Evolutionary conservation across 2,113 vertebrate genomes (phyloP), one percentile per base, ranked within the genome.

Genomic region (Channa argus): DNA sequence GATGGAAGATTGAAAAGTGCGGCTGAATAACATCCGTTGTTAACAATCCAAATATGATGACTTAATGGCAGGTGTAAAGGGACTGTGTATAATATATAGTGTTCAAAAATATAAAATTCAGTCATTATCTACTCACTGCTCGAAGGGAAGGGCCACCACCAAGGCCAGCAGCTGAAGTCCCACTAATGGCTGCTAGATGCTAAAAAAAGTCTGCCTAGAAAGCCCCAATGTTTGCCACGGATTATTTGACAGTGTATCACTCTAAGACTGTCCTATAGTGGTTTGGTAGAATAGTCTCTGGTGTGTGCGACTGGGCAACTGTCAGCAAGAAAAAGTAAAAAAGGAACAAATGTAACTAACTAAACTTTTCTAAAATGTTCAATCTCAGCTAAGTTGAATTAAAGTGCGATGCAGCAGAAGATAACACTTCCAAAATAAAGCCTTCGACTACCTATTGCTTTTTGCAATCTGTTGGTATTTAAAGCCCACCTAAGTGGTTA

Each of bases 121-220:
- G 36, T 72, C 36, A 67, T 55, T 67, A 46, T 54, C 34, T 61
- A 14, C 37, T 62, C 14, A 60, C 13, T 72, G 70, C 62, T 62
- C 62, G 15, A 54, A 46, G 10, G 37, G 62, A 69, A 62, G n/a
- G 45, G 15, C 12, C 68, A 44, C 24, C 34, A 54, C 43, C 15
- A 34, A 53, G 63, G 49, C 56, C 39, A 3, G 51, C 37, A 58
- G 53, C 53, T 39, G 59, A 34, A 13, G 41, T 39, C 6, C 64
- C 55, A 76, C 46, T 64, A 74, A 62, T 76, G 64, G 64, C 55
- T 61, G 38, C 10, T 4, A 53, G 58, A 62, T 45, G 41, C 47
- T 71, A 60, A 61, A 38, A 60, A 38, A 60, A 36, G 15, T 50
- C 15, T 60, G n/a, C 61, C 52, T 39, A 54, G 33, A 71, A 54